A percentile compares a stretch with the other conserved stretches of the same genome.
These are phyloP conservation scores for Eutolmus rufibarbis DNA, from an alignment of 2,888 invertebrate genomes.

Conservation along the genomic window DNA sequence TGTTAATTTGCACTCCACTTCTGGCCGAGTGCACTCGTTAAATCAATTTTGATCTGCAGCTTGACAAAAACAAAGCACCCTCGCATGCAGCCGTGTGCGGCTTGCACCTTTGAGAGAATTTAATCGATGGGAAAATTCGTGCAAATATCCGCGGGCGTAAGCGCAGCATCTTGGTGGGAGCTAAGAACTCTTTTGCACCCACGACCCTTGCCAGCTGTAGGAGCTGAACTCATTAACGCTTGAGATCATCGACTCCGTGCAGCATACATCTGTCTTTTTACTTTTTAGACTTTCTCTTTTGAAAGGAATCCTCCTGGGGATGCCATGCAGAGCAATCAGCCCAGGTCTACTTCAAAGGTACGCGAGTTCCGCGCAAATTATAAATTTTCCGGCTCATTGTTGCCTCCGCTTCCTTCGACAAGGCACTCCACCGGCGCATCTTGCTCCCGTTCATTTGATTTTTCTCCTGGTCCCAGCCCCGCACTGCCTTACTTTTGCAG, in stretches of 20 bases:
- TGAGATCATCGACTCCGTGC: background rate
- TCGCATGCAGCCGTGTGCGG: background rate
- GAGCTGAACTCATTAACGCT: background rate
- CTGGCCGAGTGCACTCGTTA: conserved; percentile 39
- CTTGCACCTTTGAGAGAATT: conserved; percentile 11
- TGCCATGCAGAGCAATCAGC: background rate
- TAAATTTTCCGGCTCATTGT: conserved; percentile 39
- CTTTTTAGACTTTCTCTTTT: background rate
- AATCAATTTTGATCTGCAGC: conserved; percentile 38
- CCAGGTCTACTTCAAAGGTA: conserved; percentile 29
- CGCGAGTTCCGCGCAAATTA: conserved; percentile 16
- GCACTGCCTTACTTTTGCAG: background rate
- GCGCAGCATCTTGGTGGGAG: background rate
- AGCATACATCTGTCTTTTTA: background rate
- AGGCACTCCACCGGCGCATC: background rate
- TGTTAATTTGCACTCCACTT: conserved; percentile 43
- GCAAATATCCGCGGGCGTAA: conserved; percentile 3
- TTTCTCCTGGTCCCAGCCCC: background rate
- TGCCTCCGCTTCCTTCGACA: background rate
- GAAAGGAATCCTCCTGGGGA: background rate
- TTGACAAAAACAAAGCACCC: conserved; percentile 32
- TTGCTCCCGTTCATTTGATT: conserved; percentile 7
- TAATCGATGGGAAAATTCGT: conserved; percentile 36
- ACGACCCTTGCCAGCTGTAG: background rate
- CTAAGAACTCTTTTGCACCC: background rate